Conservation (phyloP, 2,113 vertebrate genomes). For the Eulemur macaco region DNA sequence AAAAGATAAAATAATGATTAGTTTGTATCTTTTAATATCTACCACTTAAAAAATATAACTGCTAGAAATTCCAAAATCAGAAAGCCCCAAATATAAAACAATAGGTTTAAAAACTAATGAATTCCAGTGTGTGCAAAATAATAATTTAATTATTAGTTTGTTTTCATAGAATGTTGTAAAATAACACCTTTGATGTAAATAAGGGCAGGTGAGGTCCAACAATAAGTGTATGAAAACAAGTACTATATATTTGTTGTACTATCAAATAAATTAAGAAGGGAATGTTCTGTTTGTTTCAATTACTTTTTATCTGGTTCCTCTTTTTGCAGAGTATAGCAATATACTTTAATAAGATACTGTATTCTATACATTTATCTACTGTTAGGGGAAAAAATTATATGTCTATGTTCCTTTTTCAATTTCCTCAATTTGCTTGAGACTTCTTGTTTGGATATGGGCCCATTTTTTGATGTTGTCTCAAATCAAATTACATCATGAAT, state of each 20-base stretch:
- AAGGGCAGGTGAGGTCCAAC: background rate
- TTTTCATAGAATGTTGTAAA: background rate
- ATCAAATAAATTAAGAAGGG: background rate
- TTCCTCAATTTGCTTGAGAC: background rate
- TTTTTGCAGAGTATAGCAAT: background rate
- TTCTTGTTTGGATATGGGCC: background rate
- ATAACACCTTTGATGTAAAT: background rate
- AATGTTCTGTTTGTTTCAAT: background rate
- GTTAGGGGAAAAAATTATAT: background rate
- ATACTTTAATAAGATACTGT: background rate
- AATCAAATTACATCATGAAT: background rate
- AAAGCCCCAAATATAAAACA: background rate
- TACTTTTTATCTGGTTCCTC: constrained; percentile 3
- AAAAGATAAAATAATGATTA: background rate
- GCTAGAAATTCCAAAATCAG: background rate
- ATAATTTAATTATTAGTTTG: background rate
- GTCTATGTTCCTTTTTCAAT: background rate
- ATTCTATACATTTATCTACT: background rate
- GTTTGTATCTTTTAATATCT: background rate
- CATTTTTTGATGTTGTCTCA: background rate
- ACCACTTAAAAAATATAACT: background rate
- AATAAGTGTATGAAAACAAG: background rate
- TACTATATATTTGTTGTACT: background rate
- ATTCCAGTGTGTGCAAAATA: background rate
- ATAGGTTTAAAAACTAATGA: background rate